Base-by-base conservation (phyloP, 2,888 invertebrate species). In the Blera fallax region DNA sequence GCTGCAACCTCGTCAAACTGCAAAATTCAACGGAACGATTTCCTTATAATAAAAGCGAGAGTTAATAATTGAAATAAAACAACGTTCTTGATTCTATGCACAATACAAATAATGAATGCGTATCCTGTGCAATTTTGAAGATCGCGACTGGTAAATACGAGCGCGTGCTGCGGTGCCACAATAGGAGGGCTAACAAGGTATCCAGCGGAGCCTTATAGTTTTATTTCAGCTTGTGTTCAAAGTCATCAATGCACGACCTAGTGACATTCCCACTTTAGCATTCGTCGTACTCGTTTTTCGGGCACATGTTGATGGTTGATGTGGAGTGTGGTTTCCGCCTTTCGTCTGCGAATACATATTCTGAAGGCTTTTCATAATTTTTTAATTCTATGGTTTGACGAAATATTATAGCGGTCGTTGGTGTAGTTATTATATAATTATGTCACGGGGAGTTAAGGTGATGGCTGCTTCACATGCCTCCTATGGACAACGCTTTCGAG, bases 91-190 rank as follows among this genome's bases (percentile, higher is more conserved):
- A 40, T 50, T 70, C 62, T 43, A 48, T 62, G 24, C 14, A 54
- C 56, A 67, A 76, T 58, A 48, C 56, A 58, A 56, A n/a, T 40
- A 58, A 34, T 70, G 78, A 62, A 70, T 56, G 50, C 58, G 37
- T 72, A 79, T 79, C 64, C 64, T 72, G 72, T 79, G 72, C 40
- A 65, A 32, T 56, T 72, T 72, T 72, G 48, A 72, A 43, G 64
- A 72, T 72, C 48, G 64, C 79, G 18, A 64, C 62, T 64, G 45
- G 72, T 64, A 79, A 72, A 79, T 72, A 72, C 14, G 88, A 89
- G 89, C 90, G 90, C 91, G 91, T 91, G 91, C 91, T 91, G 91
- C 90, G 91, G 90, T 89, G 89, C 89, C 90, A 82, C 91, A 89
- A 91, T 91, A 91, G 91, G 91, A 91, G 91, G 91, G 91, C 91